A percentile compares a stretch with the other conserved stretches of the same genome.
phyloP scores from a whole-genome alignment of 2,113 vertebrate genomes.

The Strix uralensis region DNA sequence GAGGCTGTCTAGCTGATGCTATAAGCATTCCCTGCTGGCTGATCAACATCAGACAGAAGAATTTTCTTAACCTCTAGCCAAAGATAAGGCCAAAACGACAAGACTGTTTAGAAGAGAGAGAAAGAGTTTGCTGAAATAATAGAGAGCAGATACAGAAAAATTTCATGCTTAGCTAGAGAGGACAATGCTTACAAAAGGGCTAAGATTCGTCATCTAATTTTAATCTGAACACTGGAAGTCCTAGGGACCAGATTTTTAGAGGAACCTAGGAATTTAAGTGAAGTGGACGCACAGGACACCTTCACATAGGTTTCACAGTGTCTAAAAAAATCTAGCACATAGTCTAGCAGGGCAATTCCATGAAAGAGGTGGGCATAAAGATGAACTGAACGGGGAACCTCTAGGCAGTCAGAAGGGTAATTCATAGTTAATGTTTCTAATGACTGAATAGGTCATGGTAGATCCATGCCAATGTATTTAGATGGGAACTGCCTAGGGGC shows the following conservation, averaged over 20 bases:
- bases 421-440: background rate
- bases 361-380: background rate
- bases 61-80: constrained; percentile 62
- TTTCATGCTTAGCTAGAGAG: background rate
- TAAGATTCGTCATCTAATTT: background rate
- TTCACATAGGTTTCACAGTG: background rate
- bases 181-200: background rate
- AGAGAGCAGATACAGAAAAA: background rate
- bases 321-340: background rate
- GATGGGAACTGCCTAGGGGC: background rate
- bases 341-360: background rate
- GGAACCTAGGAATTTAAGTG: background rate
- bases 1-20: constrained; percentile 36
- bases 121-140: background rate
- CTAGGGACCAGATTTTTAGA: background rate
- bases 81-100: constrained; percentile 25
- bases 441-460: background rate
- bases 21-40: constrained; percentile 61
- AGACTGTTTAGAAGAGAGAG: background rate
- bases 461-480: background rate
- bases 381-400: background rate
- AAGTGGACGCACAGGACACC: background rate
- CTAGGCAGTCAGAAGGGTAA: background rate
- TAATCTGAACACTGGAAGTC: background rate
- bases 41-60: constrained; percentile 43